Base-by-base conservation (phyloP, 2,113 vertebrate species). In the Oceanites oceanicus region DNA sequence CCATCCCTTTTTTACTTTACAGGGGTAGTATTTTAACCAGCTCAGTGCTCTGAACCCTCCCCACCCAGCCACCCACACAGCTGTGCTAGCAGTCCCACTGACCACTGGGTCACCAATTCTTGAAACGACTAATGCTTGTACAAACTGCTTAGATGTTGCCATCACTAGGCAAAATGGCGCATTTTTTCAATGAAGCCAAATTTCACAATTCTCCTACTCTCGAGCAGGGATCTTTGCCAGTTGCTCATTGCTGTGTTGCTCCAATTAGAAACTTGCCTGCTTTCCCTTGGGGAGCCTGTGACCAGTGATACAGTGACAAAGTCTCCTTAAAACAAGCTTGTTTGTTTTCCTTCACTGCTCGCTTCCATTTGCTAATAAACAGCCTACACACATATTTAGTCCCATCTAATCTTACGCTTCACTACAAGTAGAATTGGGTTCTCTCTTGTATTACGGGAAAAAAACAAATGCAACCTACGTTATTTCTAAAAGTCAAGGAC, bases 311-410 rank as follows among this genome's bases (percentile, higher is more conserved):
- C 30, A 87, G 86, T 72, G 52, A 89, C 52, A 91, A 90, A 83
- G 45, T 78, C 70, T 76, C 81, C 96, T 82, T 87, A 63, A 94
- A 91, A 87, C 72, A 74, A 93, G 40, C 72, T 78, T 94, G 95
- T 93, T 97, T 97, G 96, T 96, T 96, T 97, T 92, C 66, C 70
- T 94, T 96, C 44, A 36, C 74, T 81, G 27, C 87, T 94, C 3
- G 2, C 70, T 95, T 91, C 89, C 95, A 92, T 92, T 96, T 96
- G 90, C 80, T 97, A 92, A 94, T 95, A 92, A 95, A 91, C 94
- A 93, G 65, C 95, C 92, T 88, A 96, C 96, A 91, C 86, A 77
- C 36, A 47, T 81, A 86, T 88, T 95, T 89, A 93, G 90, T 55
- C 65, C 77, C 80, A 78, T 86, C 77, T 91, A 83, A 94, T 94